Conservation (phyloP, 2,113 vertebrate species). For the Bettongia penicillata region DNA sequence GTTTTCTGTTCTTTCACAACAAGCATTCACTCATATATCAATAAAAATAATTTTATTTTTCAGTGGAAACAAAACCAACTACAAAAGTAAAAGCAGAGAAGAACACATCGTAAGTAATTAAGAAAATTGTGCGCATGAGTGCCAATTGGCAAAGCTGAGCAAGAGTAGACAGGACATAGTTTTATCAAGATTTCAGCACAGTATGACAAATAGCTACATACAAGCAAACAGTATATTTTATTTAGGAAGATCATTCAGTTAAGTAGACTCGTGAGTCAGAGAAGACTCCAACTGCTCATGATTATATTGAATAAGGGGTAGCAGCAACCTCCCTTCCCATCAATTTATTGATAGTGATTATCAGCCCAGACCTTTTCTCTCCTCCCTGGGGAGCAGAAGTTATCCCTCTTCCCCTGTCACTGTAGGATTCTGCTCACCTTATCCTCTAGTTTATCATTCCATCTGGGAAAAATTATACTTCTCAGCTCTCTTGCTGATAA, state of each 20-base stretch:
- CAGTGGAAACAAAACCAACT: too few relatives aligned
- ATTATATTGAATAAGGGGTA: background rate
- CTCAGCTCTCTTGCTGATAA: background rate
- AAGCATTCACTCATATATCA: too few relatives aligned
- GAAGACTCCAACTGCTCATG: background rate
- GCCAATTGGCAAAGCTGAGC: background rate
- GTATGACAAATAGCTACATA: background rate
- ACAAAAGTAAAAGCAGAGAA: background rate
- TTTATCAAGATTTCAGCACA: background rate
- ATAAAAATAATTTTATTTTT: too few relatives aligned
- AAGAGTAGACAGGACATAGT: background rate
- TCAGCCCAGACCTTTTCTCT: background rate
- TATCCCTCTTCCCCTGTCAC: background rate
- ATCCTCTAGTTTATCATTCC: background rate
- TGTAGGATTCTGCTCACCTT: background rate
- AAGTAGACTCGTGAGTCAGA: background rate
- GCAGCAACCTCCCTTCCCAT: background rate
- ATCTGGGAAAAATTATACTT: background rate
- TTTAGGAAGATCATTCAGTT: background rate
- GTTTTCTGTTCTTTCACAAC: too few relatives aligned
- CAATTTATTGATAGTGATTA: background rate
- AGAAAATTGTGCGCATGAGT: background rate
- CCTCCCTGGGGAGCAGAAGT: background rate
- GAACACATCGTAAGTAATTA: background rate
- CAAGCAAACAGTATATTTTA: background rate